Conservation (phyloP, 2,113 vertebrate species). For the Ovis canadensis region DNA sequence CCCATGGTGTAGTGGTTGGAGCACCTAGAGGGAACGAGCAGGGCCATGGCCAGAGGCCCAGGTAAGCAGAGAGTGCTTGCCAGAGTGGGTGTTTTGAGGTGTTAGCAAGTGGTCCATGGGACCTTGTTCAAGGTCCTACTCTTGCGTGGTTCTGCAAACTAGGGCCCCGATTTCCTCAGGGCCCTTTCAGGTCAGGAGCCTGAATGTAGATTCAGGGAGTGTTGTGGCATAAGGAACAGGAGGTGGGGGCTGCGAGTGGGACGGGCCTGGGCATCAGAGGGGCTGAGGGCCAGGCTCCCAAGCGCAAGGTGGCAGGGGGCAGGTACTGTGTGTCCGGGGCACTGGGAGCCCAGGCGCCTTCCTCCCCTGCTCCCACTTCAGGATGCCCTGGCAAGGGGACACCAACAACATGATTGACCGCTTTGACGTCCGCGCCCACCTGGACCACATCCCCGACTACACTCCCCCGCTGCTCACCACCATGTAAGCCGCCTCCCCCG, state of each 20-base stretch:
- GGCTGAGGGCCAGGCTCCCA: not conserved
- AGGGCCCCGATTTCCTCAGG: not conserved
- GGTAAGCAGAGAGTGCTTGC: not conserved
- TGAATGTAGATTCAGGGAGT: not conserved
- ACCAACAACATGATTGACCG: constrained; percentile 98
- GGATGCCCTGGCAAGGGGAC: constrained; percentile 99
- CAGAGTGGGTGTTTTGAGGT: not conserved
- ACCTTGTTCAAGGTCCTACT: not conserved
- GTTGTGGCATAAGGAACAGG: not conserved
- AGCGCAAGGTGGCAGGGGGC: not conserved
- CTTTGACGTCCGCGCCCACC: constrained; percentile 93
- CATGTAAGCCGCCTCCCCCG: constrained; percentile 82
- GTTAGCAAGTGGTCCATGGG: not conserved
- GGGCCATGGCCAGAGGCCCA: not conserved
- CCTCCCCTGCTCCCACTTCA: constrained; percentile 38
- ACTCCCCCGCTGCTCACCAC: constrained; percentile 89
- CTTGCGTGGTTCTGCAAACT: not conserved
- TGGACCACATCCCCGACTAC: constrained; percentile 94
- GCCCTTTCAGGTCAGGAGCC: not conserved
- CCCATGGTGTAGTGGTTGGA: not conserved
- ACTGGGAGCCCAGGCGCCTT: not conserved
- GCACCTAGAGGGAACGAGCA: not conserved
- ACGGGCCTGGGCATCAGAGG: not conserved
- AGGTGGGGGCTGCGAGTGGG: not conserved
- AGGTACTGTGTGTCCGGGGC: not conserved